Evolutionary conservation across 1,140 invertebrate genomes (phyloP).

Genomic region (Nasonia vitripennis): DNA sequence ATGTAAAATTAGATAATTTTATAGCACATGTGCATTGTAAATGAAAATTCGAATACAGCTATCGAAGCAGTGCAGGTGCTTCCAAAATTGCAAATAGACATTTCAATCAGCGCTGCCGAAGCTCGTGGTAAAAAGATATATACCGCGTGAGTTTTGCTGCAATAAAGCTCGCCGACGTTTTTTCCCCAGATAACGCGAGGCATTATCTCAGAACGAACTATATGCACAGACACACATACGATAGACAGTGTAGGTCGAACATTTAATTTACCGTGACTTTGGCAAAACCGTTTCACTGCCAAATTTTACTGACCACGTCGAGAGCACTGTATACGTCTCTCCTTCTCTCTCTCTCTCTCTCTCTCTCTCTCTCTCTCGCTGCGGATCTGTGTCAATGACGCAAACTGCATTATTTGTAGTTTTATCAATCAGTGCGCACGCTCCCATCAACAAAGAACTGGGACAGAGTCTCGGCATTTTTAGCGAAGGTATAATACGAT

Average conservation of each 20-base stretch:
- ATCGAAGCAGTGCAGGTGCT: too few relatives aligned
- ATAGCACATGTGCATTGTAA: too few relatives aligned
- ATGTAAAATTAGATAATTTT: too few relatives aligned
- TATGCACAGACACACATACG: too few relatives aligned
- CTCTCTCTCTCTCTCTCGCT: too few relatives aligned
- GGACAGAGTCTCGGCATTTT: too few relatives aligned
- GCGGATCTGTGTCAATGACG: background rate
- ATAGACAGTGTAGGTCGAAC: background rate
- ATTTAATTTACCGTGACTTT: constrained; percentile 8
- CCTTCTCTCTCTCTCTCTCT: too few relatives aligned
- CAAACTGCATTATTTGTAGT: background rate
- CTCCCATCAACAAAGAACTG: background rate
- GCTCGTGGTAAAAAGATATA: background rate
- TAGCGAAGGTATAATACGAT: too few relatives aligned
- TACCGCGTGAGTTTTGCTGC: background rate
- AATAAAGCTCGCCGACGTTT: background rate
- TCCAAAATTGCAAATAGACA: too few relatives aligned
- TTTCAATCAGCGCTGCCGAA: too few relatives aligned
- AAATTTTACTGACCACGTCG: background rate
- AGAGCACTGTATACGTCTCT: too few relatives aligned
- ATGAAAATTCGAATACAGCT: too few relatives aligned
- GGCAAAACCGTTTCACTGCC: background rate
- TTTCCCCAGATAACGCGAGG: background rate
- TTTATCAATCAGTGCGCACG: background rate
- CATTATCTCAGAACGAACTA: background rate